Evolutionary conservation across 2,888 invertebrate species (phyloP).

Genomic region (Cephus spinipes): DNA sequence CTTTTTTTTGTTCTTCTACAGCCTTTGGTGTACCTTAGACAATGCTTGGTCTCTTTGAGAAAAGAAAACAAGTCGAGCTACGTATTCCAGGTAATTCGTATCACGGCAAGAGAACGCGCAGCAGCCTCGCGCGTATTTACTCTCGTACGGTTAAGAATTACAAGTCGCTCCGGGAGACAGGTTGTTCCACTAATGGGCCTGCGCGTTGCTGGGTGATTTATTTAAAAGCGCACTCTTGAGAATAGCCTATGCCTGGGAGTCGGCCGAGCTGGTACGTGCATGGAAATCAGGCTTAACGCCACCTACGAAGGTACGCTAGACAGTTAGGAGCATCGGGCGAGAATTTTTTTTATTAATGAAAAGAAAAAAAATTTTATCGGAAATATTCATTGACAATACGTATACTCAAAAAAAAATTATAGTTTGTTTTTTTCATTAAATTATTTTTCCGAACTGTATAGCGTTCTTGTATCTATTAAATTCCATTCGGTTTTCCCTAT

Average conservation of each 20-base stretch:
- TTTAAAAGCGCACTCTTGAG: constrained; percentile 27
- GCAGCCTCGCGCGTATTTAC: constrained; percentile 1
- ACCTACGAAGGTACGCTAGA: background rate
- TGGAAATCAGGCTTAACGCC: background rate
- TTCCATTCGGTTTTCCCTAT: constrained; percentile 20
- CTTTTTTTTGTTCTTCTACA: background rate
- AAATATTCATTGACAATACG: too few relatives aligned
- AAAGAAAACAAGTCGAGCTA: too few relatives aligned
- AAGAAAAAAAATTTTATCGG: too few relatives aligned
- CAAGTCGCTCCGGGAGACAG: constrained; percentile 26
- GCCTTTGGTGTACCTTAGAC: background rate
- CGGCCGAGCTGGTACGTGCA: background rate
- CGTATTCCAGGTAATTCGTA: background rate
- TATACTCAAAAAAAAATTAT: too few relatives aligned
- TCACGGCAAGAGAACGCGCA: background rate
- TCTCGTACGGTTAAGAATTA: background rate
- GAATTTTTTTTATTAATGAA: too few relatives aligned
- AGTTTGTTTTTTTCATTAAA: background rate
- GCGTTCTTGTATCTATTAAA: background rate
- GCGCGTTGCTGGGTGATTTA: constrained; percentile 41
- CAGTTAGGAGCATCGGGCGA: too few relatives aligned
- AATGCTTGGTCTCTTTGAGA: background rate
- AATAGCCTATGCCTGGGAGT: background rate
- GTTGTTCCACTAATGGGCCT: constrained; percentile 46
- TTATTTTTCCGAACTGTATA: background rate